Evolutionary conservation across 1,140 invertebrate genomes (phyloP).

Genomic region (Harlomillsia oculata): DNA sequence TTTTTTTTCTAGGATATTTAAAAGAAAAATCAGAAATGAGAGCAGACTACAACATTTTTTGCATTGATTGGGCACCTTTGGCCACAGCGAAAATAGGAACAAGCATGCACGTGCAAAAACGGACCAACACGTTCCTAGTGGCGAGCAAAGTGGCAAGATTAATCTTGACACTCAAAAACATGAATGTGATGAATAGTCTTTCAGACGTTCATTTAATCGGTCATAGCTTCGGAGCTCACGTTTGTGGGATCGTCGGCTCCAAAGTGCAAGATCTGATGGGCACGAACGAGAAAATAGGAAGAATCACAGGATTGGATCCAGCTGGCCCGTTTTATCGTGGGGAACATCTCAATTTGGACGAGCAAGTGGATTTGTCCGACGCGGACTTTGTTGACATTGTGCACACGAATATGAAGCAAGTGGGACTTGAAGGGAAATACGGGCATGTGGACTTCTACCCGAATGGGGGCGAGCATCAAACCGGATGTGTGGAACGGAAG

Average conservation of each 20-base stretch:
- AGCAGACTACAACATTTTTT: no score
- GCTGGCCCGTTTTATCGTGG: constrained; percentile 1
- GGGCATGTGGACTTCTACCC: constrained; percentile 80
- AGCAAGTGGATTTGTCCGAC: constrained; percentile 58
- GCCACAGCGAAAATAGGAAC: no score
- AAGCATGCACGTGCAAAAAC: no score
- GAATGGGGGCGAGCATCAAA: constrained; percentile 72
- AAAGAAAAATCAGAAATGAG: no score
- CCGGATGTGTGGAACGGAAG: no score
- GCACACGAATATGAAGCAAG: constrained; percentile 46
- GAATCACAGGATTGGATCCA: constrained; percentile 2
- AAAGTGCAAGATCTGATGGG: neutral
- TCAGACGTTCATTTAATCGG: neutral
- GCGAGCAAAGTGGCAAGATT: no score
- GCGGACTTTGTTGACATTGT: constrained; percentile 75
- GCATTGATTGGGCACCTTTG: no score
- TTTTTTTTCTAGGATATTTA: no score
- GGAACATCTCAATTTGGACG: neutral
- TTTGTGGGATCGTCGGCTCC: neutral
- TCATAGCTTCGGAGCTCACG: constrained; percentile 52
- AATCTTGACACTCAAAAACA: no score
- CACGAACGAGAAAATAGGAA: neutral
- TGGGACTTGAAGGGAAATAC: constrained; percentile 36
- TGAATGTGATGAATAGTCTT: no score
- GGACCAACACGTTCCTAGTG: no score